Base-by-base conservation (phyloP, 1,140 invertebrate species). In the Coelopa frigida region DNA sequence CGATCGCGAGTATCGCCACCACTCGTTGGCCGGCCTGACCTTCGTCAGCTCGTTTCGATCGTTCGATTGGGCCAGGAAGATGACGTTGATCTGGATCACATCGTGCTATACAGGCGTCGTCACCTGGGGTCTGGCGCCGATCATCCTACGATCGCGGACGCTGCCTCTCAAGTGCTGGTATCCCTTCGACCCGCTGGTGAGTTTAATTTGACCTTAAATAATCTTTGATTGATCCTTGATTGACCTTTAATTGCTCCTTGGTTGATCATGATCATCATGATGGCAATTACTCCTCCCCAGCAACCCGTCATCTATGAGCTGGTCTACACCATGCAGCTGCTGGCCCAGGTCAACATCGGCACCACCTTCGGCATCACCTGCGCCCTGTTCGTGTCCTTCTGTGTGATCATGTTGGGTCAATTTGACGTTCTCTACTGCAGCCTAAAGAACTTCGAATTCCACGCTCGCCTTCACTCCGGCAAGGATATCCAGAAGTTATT, bases 351-450 rank as follows among this genome's bases (percentile, higher is more conserved):
- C 12, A 40, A 51, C 14, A 59, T 64, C 22, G 58, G 60, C 6
- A 5, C 40, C 22, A 49, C 39, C 6, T 61, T 53, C 17, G 43
- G 43, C 18, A 61, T 50, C 26, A 56, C 53, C 11, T 58, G 58
- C 10, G 52, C 47, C 3, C 33, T 67, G 18, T 67, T 58, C 23
- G 57, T 67, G n/a, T 49, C 55, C 7, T 18, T 67, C 3, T 47
- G 51, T 32, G 26, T 61, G 1, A 46, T 64, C 31, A 46, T 67
- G 20, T 44, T 63, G 24, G 58, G 49, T 0, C 63, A 67, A 18
- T 67, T 57, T 21, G 63, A 67, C 49, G 55, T 67, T 24, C 59
- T 67, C 17, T 67, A 53, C 41, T 67, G 63, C 21, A 67, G 63
- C 29, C 52, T 67, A 1, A 67, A 67, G 55, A 67, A 67, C 46